Evolutionary conservation across 53 echinoderm and acorn worm genomes (phyloP), one percentile per base, ranked within the genome.

Genomic region (Glandiceps talaboti): DNA sequence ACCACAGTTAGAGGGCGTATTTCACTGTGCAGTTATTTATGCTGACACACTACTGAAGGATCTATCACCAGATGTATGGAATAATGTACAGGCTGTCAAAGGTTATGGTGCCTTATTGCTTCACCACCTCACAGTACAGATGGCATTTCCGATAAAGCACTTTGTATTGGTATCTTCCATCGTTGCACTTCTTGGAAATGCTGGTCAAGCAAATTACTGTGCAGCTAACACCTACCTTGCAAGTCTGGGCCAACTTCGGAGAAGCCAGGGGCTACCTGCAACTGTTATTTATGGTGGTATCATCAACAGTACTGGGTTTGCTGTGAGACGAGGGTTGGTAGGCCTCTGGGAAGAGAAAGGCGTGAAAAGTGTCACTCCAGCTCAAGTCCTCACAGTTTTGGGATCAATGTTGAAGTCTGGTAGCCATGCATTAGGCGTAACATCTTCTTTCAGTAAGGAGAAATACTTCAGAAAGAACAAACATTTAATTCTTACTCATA

Each of bases 211-310:
- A 27, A 87, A 81, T 33, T 96, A 93, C 82, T 92, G 90, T 77
- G 90, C 93, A 31, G 96, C 96, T 32, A 96, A 96, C 81, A 86
- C 83, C 74, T 96, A 92, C 76, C 86, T 96, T 27, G 86, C 92
- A 0, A 87, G 88, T 28, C 82, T 96, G 0, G 88, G 90, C 72
- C 90, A 64, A 30, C 85, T 90, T 79, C 77, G 96, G 31, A 83
- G 93, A 30, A 93, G 90, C 82, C 81, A 90, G 29, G 96, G 93
- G 10, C 85, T 96, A 26, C 96, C 96, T 28, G 96, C 96, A 12
- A 96, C 96, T 32, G 87, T 90, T 1, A 85, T 96, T 29, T 90
- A 85, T 33, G 90, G 90, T 33, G 96, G 96, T 32, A 89, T 96
- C 30, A 96, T 96, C 82, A 90, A 93, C 82, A 96, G 88, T 0